A percentile compares a stretch with the other conserved stretches of the same genome.
phyloP scores from a whole-genome alignment of 2,797 vertebrate genomes.

The Tamandua tetradactyla region DNA sequence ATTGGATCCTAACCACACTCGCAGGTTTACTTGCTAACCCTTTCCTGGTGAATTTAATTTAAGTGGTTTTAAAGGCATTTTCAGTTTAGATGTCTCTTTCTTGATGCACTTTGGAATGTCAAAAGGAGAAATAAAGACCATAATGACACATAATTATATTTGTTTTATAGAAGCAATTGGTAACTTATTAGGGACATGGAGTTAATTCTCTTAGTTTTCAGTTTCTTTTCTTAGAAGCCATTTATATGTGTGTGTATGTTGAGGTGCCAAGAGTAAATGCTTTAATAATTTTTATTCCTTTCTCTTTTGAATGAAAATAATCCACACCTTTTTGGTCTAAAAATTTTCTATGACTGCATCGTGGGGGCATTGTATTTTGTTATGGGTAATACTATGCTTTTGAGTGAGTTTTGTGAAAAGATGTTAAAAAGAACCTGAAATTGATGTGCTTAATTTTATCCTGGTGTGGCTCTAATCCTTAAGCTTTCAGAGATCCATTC shows the following conservation, averaged over 20 bases:
- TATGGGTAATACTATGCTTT: not conserved
- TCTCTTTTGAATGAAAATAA: not conserved
- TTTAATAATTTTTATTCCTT: not conserved
- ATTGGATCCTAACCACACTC: not conserved
- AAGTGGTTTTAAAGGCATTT: not conserved
- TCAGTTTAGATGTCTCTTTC: not conserved
- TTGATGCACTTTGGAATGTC: not conserved
- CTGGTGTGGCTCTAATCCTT: not conserved
- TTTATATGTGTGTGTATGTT: not conserved
- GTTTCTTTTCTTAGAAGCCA: not conserved
- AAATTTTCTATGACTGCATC: not conserved
- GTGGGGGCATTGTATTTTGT: not conserved
- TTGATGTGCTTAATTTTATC: not conserved
- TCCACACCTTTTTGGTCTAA: not conserved
- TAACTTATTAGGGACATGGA: not conserved
- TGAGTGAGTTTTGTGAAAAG: not conserved
- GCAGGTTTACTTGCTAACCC: not conserved
- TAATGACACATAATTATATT: not conserved
- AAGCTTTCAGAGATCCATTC: no score
- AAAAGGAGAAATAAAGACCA: not conserved
- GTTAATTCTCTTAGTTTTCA: not conserved
- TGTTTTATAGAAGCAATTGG: not conserved
- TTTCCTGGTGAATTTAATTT: not conserved
- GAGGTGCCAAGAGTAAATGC: not conserved
- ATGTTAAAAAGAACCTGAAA: not conserved